Percentiles rank a stretch among this genome's conserved stretches.
These are phyloP conservation scores for Cichladusa arquata DNA, from an alignment of 2,113 vertebrate genomes.

Conservation along the genomic window DNA sequence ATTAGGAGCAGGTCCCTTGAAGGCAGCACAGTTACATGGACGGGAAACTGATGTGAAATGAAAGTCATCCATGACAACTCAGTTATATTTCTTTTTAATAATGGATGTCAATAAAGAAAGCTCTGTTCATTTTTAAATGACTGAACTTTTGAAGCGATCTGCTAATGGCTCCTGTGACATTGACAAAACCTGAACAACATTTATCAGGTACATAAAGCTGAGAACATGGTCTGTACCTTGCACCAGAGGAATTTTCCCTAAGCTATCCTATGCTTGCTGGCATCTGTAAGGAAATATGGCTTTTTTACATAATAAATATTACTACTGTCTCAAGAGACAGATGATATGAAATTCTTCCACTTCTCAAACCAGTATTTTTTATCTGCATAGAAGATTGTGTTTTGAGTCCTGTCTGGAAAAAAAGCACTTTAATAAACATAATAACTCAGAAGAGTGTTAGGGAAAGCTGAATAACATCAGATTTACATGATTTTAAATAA, in stretches of 20 bases:
- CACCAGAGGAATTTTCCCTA: not conserved
- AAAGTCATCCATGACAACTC: constrained; percentile 44
- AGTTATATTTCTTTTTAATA: constrained; percentile 45
- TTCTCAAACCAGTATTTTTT: constrained; percentile 59
- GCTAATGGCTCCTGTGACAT: constrained; percentile 44
- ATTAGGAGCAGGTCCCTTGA: constrained; percentile 30
- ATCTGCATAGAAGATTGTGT: constrained; percentile 30
- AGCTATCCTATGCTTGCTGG: not conserved
- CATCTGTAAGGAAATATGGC: not conserved
- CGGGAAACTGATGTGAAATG: constrained; percentile 26
- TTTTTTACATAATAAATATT: constrained; percentile 55
- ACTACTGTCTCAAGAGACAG: constrained; percentile 34
- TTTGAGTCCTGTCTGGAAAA: constrained; percentile 51
- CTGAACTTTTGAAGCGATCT: constrained; percentile 37
- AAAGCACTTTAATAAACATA: constrained; percentile 69
- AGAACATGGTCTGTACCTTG: not conserved
- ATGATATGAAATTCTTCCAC: constrained; percentile 49
- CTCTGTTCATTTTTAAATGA: constrained; percentile 53
- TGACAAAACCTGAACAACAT: constrained; percentile 51
- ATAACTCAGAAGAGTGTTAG: constrained; percentile 1
- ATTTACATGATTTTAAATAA: constrained; percentile 54
- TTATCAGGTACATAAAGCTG: constrained; percentile 38
- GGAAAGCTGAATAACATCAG: constrained; percentile 19
- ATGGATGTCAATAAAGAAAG: constrained; percentile 35
- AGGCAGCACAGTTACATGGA: not conserved